Conservation (phyloP, 2,113 vertebrate species). For the Platycercus adscitus region DNA sequence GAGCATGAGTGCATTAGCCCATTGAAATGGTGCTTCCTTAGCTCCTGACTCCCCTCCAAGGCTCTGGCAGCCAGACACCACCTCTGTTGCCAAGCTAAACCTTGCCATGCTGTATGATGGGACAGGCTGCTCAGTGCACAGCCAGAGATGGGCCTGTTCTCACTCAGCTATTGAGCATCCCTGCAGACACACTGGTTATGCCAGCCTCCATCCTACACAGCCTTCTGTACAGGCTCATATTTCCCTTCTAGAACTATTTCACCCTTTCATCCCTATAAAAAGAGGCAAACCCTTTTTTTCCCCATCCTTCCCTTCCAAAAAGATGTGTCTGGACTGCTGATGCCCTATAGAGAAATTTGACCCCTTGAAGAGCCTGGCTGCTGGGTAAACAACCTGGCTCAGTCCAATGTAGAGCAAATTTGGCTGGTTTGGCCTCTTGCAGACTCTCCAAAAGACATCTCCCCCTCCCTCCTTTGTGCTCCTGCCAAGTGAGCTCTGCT, state of each 20-base stretch:
- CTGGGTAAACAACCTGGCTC: neutral
- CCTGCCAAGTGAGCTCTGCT: slow-evolving; percentile 50
- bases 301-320: neutral
- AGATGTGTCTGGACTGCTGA: neutral
- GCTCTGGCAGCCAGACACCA: neutral
- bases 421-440: slow-evolving; percentile 27
- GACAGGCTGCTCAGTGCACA: neutral
- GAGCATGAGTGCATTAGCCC: neutral
- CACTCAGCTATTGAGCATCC: slow-evolving; percentile 12
- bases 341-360: neutral
- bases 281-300: neutral
- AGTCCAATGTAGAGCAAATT: neutral
- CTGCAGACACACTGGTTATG: neutral
- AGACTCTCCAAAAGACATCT: slow-evolving; percentile 25
- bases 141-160: neutral
- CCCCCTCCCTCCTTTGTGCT: neutral
- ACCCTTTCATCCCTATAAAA: neutral
- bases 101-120: slow-evolving; percentile 26
- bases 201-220: neutral
- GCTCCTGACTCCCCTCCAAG: neutral
- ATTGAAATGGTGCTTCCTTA: neutral
- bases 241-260: neutral
- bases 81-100: slow-evolving; percentile 38
- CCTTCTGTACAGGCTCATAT: neutral
- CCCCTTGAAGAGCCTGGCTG: neutral